Percentiles rank a stretch among this genome's conserved stretches.
Evolutionary conservation across 1,140 invertebrate species (phyloP).

Genomic region (Maniola jurtina): DNA sequence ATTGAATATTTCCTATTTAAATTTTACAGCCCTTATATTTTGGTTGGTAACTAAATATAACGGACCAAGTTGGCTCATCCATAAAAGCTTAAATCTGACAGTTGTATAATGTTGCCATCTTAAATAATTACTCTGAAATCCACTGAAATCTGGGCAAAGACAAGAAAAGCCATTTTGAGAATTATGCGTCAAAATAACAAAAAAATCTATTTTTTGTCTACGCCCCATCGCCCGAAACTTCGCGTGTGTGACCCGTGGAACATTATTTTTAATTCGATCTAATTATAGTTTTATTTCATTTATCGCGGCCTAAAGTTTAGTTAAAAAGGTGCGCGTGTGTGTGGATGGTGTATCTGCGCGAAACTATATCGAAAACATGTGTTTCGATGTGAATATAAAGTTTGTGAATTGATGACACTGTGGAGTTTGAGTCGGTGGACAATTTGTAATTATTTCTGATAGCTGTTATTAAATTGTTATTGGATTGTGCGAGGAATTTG

Average conservation of each 20-base stretch:
- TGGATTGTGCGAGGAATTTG: constrained; percentile 34
- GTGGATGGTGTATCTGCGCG: constrained; percentile 46
- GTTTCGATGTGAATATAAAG: constrained; percentile 73
- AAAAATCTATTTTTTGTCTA: constrained; percentile 57
- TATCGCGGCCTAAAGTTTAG: constrained; percentile 56
- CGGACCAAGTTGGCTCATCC: background rate
- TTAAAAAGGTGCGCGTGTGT: constrained; percentile 47
- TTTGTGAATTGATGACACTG: constrained; percentile 57
- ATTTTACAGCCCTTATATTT: background rate
- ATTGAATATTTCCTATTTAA: too few relatives aligned
- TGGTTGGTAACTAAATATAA: background rate
- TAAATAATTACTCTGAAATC: background rate
- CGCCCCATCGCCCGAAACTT: constrained; percentile 62
- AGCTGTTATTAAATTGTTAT: constrained; percentile 41
- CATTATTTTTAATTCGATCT: constrained; percentile 73
- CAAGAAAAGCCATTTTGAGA: constrained; percentile 36
- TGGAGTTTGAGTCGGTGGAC: constrained; percentile 64
- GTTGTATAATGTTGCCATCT: background rate
- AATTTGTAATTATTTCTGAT: constrained; percentile 63
- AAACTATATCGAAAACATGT: constrained; percentile 65
- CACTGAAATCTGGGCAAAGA: constrained; percentile 2
- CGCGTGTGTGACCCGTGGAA: constrained; percentile 70
- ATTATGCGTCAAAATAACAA: constrained; percentile 71
- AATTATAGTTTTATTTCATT: constrained; percentile 70
- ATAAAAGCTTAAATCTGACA: background rate